Conservation (phyloP, 1,140 invertebrate species). For the Magallana angulata region DNA sequence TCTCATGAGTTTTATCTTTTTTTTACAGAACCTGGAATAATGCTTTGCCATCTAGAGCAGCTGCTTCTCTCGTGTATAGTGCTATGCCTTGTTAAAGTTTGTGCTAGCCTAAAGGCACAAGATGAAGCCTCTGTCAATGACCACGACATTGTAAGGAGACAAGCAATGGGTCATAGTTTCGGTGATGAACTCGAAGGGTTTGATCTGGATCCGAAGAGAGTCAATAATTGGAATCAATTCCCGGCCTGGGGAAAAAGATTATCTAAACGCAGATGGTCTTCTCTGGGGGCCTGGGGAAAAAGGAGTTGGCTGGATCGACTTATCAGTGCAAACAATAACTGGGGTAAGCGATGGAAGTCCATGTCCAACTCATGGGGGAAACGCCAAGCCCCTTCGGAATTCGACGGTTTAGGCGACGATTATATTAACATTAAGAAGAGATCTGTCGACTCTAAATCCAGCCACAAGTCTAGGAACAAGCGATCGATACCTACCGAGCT, state of each 20-base stretch:
- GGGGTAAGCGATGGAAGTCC: constrained; percentile 25
- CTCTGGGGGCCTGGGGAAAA: constrained; percentile 5
- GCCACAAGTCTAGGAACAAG: background rate
- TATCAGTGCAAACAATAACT: constrained; percentile 31
- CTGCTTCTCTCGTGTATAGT: constrained; percentile 10
- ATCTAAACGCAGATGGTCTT: constrained; percentile 25
- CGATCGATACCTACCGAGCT: background rate
- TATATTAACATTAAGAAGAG: constrained; percentile 12
- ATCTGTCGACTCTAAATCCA: constrained; percentile 13
- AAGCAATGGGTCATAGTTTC: background rate
- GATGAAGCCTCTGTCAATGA: background rate
- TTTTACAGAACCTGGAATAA: background rate
- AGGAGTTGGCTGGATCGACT: constrained; percentile 13
- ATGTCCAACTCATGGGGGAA: constrained; percentile 22
- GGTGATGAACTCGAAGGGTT: background rate
- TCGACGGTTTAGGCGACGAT: background rate
- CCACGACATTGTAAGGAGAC: constrained; percentile 12
- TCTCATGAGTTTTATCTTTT: background rate
- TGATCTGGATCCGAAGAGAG: constrained; percentile 24
- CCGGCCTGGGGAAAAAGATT: constrained; percentile 23
- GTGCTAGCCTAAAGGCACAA: background rate
- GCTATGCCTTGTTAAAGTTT: constrained; percentile 3
- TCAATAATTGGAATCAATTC: constrained; percentile 24
- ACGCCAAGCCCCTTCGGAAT: constrained; percentile 6
- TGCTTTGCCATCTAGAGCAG: constrained; percentile 7